These are phyloP conservation scores for Alloplasta piceator DNA, from an alignment of 2,888 invertebrate species.

Conservation along the genomic window DNA sequence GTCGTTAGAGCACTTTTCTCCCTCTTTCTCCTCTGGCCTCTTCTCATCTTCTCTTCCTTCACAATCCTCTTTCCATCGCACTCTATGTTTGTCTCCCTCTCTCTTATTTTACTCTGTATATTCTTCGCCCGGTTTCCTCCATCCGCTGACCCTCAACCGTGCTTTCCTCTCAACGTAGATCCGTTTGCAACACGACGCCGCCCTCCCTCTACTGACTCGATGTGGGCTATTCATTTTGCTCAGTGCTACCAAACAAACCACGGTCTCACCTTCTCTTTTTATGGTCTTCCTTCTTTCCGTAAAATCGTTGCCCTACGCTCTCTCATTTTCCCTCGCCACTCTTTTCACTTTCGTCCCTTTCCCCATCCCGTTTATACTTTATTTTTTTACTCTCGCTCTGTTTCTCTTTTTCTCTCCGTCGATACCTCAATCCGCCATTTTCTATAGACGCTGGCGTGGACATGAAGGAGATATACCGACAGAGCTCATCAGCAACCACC, in stretches of 20 bases:
- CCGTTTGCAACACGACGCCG: conserved; percentile 64
- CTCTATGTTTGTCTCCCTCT: conserved; percentile 25
- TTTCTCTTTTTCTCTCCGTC: conserved; percentile 21
- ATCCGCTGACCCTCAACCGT: conserved; percentile 45
- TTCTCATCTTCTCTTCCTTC: conserved; percentile 52
- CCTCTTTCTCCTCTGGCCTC: conserved; percentile 53
- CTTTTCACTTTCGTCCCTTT: conserved; percentile 14
- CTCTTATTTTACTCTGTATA: conserved; percentile 15
- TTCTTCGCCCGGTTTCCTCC: conserved; percentile 44
- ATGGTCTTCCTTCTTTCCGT: conserved; percentile 52
- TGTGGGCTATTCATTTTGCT: conserved; percentile 69
- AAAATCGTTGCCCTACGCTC: conserved; percentile 44
- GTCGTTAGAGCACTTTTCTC: conserved; percentile 73
- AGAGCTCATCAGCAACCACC: conserved; percentile 45
- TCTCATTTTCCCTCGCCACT: conserved; percentile 29
- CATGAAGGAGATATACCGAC: conserved; percentile 52
- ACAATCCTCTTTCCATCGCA: conserved; percentile 49
- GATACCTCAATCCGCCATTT: conserved; percentile 22
- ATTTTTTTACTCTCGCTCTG: not conserved
- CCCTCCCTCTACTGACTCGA: conserved; percentile 42
- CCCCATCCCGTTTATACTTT: not conserved
- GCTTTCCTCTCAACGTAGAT: conserved; percentile 53
- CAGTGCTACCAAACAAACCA: conserved; percentile 68
- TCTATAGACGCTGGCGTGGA: conserved; percentile 43
- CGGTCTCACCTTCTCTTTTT: conserved; percentile 56